Conservation (phyloP, 2,888 invertebrate genomes). For the Sphaerophoria rueppellii region DNA sequence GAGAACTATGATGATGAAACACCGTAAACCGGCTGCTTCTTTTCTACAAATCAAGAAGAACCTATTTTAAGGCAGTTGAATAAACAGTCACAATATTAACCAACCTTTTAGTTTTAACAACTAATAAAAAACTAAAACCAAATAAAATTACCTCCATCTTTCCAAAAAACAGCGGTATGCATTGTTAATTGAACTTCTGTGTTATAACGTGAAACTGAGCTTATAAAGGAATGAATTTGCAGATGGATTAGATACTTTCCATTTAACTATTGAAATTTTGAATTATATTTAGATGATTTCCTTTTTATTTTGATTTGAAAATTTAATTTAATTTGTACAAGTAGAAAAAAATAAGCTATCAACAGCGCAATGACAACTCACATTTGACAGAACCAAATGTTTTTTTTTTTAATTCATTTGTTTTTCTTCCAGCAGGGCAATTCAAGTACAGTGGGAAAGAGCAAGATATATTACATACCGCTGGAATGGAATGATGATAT, state of each 20-base stretch:
- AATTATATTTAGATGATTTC: background rate
- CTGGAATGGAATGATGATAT: slow-evolving; percentile 37
- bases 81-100: slow-evolving; percentile 30
- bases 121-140: slow-evolving; percentile 2
- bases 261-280: background rate
- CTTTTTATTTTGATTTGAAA: slow-evolving; percentile 2
- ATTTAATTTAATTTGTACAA: slow-evolving; percentile 30
- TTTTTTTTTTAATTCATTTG: slow-evolving; percentile 22
- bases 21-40: background rate
- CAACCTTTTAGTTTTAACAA: background rate
- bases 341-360: background rate
- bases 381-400: slow-evolving; percentile 63
- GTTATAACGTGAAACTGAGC: slow-evolving; percentile 20
- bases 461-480: background rate
- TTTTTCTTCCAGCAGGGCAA: slow-evolving; percentile 3
- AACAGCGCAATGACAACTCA: slow-evolving; percentile 22
- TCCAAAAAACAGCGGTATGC: slow-evolving; percentile 82
- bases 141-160: slow-evolving; percentile 79
- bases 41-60: background rate
- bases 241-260: slow-evolving; percentile 3
- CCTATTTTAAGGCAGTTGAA: slow-evolving; percentile 7
- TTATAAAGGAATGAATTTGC: background rate
- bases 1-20: background rate
- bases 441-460: slow-evolving; percentile 29
- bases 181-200: slow-evolving; percentile 72